Conservation (phyloP, 2,113 vertebrate species). For the Paramormyrops kingsleyae region DNA sequence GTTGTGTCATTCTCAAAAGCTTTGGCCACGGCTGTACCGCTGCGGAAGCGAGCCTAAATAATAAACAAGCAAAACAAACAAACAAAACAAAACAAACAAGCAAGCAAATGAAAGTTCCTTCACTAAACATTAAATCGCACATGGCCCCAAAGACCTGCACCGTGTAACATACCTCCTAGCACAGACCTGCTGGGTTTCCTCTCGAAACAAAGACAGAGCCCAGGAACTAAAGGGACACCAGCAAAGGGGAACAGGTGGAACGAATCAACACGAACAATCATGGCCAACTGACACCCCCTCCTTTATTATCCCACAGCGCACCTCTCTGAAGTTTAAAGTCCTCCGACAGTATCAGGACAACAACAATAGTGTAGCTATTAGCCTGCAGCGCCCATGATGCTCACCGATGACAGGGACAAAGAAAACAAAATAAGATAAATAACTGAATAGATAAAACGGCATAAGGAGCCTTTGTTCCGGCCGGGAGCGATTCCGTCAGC, state of each 20-base stretch:
- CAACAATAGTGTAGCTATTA: neutral
- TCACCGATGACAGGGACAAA: slow-evolving; percentile 8
- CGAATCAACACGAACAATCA: neutral
- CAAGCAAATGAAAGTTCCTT: neutral
- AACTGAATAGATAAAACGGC: slow-evolving; percentile 1
- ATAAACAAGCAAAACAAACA: neutral
- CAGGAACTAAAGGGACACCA: neutral
- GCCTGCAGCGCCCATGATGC: slow-evolving; percentile 28
- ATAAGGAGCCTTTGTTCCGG: slow-evolving; percentile 25
- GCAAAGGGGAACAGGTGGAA: neutral
- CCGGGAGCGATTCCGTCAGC: neutral
- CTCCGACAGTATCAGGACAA: neutral
- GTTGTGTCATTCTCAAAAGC: too few species aligned
- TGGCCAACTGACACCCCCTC: neutral
- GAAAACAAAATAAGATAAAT: slow-evolving; percentile 1
- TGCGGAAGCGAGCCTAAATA: neutral
- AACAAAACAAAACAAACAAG: neutral
- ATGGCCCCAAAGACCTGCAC: neutral
- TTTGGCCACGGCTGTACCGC: neutral
- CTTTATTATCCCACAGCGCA: neutral
- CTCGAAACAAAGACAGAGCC: neutral
- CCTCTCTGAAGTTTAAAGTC: neutral
- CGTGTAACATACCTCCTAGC: neutral
- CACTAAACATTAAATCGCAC: neutral
- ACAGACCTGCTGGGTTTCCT: neutral